Conservation (phyloP, 2,797 vertebrate genomes). For the Bryconaethiops microstoma region DNA sequence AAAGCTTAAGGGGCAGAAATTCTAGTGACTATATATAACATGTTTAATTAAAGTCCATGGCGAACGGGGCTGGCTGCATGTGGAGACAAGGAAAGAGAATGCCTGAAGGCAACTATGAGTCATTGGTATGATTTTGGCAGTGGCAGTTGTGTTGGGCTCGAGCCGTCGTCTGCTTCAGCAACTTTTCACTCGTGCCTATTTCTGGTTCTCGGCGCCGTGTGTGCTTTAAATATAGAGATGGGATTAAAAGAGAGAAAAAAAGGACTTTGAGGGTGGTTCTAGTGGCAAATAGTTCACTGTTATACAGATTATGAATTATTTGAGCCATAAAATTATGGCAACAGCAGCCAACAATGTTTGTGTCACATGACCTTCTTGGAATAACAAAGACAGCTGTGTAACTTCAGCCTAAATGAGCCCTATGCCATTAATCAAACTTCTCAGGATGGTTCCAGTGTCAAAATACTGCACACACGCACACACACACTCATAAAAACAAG, state of each 20-base stretch:
- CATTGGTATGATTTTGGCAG: constrained; percentile 77
- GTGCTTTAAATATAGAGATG: constrained; percentile 39
- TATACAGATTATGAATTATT: background rate
- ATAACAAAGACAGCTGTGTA: constrained; percentile 5
- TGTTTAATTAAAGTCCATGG: constrained; percentile 73
- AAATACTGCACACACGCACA: background rate
- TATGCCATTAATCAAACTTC: constrained; percentile 6
- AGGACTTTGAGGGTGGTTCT: background rate
- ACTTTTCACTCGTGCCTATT: constrained; percentile 50
- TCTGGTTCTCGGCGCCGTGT: constrained; percentile 37
- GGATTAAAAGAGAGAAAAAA: background rate
- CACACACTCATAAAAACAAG: background rate
- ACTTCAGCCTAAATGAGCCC: constrained; percentile 29
- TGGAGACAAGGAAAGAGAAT: constrained; percentile 75
- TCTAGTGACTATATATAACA: constrained; percentile 56
- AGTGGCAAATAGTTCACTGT: background rate
- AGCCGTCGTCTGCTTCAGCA: constrained; percentile 70
- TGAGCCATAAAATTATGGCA: background rate
- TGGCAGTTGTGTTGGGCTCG: constrained; percentile 60
- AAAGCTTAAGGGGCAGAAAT: constrained; percentile 56
- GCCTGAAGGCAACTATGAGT: constrained; percentile 76
- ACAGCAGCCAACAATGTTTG: background rate
- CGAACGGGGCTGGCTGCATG: constrained; percentile 68
- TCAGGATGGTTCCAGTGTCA: background rate
- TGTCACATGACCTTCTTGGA: background rate